phyloP scores from a whole-genome alignment of 2,113 vertebrate species.

The Asarcornis scutulata region DNA sequence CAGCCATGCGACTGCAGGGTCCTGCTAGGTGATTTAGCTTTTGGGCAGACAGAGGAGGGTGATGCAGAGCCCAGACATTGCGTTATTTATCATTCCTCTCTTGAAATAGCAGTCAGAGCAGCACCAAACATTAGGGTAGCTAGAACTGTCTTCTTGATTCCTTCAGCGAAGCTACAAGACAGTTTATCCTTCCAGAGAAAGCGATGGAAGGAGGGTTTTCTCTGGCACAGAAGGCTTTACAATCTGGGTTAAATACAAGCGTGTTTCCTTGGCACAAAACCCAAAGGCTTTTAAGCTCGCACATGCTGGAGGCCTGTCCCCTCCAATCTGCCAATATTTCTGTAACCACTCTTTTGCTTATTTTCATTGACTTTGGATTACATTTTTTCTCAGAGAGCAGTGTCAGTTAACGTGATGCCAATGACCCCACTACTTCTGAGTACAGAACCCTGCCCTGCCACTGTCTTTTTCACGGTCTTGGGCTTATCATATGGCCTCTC shows the following conservation, averaged over 20 bases:
- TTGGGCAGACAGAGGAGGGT: neutral
- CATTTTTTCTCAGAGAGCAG: neutral
- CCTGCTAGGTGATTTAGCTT: neutral
- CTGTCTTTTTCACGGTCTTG: neutral
- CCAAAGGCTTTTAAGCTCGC: neutral
- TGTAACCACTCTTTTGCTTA: neutral
- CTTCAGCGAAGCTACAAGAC: neutral
- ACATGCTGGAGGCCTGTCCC: neutral
- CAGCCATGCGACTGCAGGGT: neutral
- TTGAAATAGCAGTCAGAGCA: constrained; percentile 33
- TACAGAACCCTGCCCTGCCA: neutral
- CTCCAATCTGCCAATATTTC: constrained; percentile 2
- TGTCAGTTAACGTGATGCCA: neutral
- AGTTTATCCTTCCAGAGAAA: neutral
- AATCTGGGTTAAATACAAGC: neutral
- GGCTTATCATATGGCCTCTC: neutral
- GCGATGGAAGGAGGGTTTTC: neutral
- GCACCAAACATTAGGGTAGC: neutral
- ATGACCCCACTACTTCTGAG: neutral
- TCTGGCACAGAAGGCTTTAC: neutral
- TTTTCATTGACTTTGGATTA: neutral
- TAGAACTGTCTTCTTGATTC: neutral
- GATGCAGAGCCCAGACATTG: neutral
- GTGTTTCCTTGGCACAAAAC: neutral
- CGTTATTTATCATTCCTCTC: neutral